Evolutionary conservation across 2,888 invertebrate genomes (phyloP), one percentile per base, ranked within the genome.

Genomic region (Papilio protenor): DNA sequence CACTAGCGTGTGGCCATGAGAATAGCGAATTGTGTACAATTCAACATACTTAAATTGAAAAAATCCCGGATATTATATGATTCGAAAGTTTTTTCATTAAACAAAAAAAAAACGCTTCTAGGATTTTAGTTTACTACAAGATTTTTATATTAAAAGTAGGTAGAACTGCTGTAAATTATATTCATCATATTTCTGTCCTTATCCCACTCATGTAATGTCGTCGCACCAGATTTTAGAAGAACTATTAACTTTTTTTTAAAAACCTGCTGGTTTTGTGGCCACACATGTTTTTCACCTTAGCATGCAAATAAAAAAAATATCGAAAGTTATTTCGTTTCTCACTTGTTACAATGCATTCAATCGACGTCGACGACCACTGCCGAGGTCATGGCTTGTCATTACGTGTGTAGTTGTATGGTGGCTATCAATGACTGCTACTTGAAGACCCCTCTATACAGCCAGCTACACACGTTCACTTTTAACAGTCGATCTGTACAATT

Each of bases 261-360:
- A 27, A 27, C 18, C 10, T 57, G 73, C 73, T n/a, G 40, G 12
- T n/a, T 73, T 73, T 3, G 23, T 77, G 40, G 45, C 77, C 66
- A 21, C 59, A 52, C 55, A 59, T 70, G 18, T 1, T 52, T 57
- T 76, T 70, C 66, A 45, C 66, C 23, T 73, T 73, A 40, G 27
- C 66, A 66, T 77, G 23, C 57, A 52, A 73, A 66, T 45, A 55
- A 71, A 73, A 69, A 55, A 77, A 66, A 27, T 66, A 47, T 66
- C 14, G 77, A 77, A 77, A 77, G 77, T 71, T 21, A 64, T 66
- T 75, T 21, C 61, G 61, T 61, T 47, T 76, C 72, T 76, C 72
- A 71, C 64, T 61, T 33, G 61, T 72, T 61, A 61, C 40, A 72
- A 64, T 52, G 52, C 14, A 71, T 14, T 52, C 49, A 23, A 47